Conservation (phyloP, 2,888 invertebrate genomes). For the Ophion costatus region DNA sequence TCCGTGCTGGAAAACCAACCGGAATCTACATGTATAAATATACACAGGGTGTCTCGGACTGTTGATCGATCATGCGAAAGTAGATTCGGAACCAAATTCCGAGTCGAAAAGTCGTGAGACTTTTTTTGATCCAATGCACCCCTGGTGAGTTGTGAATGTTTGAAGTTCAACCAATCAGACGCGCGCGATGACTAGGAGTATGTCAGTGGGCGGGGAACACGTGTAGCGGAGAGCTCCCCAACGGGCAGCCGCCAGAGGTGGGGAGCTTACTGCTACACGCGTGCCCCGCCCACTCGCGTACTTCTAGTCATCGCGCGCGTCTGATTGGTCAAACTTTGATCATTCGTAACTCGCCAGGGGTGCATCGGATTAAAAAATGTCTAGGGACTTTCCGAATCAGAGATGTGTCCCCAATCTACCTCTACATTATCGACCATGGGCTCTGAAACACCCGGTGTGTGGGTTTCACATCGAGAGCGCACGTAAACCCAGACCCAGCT, state of each 20-base stretch:
- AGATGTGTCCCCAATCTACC: background rate
- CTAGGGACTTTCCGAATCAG: background rate
- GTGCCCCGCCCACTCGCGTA: no score
- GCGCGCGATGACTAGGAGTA: background rate
- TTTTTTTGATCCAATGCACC: background rate
- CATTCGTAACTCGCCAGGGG: background rate
- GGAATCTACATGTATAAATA: background rate
- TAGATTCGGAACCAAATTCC: background rate
- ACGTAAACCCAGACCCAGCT: slow-evolving; percentile 53
- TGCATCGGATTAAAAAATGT: background rate
- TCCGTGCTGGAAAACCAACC: slow-evolving; percentile 14
- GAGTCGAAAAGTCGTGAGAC: background rate
- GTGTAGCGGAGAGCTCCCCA: no score
- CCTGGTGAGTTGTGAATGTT: background rate
- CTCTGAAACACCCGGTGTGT: slow-evolving; percentile 54
- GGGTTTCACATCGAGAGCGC: slow-evolving; percentile 43
- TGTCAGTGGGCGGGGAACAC: no score
- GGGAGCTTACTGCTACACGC: no score
- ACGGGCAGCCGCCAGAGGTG: no score
- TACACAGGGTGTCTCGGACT: background rate
- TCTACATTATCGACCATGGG: background rate
- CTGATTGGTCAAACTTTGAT: background rate
- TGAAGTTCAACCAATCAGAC: background rate
- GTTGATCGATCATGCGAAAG: background rate
- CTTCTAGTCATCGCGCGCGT: background rate